phyloP scores from a whole-genome alignment of 2,113 vertebrate genomes.

The Cyphomyrus discorhynchus region DNA sequence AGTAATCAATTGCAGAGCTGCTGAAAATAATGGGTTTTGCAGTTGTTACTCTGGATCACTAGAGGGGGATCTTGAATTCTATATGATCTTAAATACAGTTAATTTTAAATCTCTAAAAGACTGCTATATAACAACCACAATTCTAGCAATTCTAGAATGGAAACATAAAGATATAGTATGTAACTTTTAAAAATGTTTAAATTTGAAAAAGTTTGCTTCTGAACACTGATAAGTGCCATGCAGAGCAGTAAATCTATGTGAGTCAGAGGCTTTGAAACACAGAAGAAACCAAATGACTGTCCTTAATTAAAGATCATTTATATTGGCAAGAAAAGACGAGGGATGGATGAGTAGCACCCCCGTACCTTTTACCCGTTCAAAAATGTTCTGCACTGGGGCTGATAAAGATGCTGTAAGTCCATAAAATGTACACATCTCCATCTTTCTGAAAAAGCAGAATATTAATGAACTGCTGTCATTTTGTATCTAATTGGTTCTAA shows the following conservation, averaged over 20 bases:
- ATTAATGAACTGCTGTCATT: conserved; percentile 25
- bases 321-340: not conserved
- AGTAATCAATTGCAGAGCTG: not conserved
- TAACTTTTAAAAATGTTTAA: not conserved
- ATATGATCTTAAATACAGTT: not conserved
- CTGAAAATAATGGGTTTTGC: not conserved
- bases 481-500: conserved; percentile 44
- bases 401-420: not conserved
- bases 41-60: not conserved
- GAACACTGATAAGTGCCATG: not conserved
- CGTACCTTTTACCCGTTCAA: not conserved
- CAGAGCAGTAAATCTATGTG: not conserved
- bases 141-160: not conserved
- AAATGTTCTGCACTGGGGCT: conserved; percentile 2
- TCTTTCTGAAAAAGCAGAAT: conserved; percentile 14
- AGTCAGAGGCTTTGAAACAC: not conserved
- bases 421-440: conserved; percentile 10
- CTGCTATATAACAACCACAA: not conserved
- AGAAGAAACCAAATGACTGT: not conserved
- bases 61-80: conserved; percentile 19
- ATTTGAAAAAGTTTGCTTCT: not conserved
- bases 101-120: not conserved
- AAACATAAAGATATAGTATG: not conserved
- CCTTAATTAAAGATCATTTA: not conserved
- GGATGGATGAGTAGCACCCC: not conserved